phyloP scores from a whole-genome alignment of 2,113 vertebrate species.

The Prochilodus magdalenae region DNA sequence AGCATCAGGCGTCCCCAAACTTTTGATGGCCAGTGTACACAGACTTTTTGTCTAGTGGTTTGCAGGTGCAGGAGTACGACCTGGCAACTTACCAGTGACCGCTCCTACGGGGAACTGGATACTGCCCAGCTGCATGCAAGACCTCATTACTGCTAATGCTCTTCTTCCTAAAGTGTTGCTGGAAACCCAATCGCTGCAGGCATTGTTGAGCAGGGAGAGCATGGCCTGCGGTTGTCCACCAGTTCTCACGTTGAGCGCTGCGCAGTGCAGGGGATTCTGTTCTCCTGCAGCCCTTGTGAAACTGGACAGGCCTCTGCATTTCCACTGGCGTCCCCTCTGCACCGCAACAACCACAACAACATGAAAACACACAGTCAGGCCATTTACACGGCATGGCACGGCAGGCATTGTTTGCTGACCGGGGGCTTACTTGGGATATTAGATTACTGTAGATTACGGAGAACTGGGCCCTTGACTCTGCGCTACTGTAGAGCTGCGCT shows the following conservation, averaged over 20 bases:
- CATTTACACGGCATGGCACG: not conserved
- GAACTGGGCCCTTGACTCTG: not conserved
- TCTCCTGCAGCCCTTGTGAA: not conserved
- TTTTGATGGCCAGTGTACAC: not conserved
- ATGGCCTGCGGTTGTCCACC: constrained; percentile 21
- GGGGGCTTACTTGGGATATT: not conserved
- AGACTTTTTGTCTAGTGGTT: not conserved
- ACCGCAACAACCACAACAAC: not conserved
- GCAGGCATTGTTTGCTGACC: constrained; percentile 19
- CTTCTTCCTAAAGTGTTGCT: constrained; percentile 36
- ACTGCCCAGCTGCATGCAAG: constrained; percentile 39
- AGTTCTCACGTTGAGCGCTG: constrained; percentile 17
- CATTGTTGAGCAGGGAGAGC: constrained; percentile 33
- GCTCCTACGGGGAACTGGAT: constrained; percentile 41
- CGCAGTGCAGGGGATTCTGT: not conserved
- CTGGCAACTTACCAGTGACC: not conserved
- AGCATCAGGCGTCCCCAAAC: not conserved
- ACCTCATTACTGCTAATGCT: constrained; percentile 39
- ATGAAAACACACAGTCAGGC: not conserved
- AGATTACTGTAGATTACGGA: not conserved
- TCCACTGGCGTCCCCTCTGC: not conserved
- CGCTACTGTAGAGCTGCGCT: not conserved
- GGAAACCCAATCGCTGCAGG: constrained; percentile 48
- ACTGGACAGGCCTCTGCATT: not conserved
- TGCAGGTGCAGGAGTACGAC: constrained; percentile 35